These are phyloP conservation scores for Thalassoma bifasciatum DNA, from an alignment of 2,113 vertebrate species.

Conservation along the genomic window DNA sequence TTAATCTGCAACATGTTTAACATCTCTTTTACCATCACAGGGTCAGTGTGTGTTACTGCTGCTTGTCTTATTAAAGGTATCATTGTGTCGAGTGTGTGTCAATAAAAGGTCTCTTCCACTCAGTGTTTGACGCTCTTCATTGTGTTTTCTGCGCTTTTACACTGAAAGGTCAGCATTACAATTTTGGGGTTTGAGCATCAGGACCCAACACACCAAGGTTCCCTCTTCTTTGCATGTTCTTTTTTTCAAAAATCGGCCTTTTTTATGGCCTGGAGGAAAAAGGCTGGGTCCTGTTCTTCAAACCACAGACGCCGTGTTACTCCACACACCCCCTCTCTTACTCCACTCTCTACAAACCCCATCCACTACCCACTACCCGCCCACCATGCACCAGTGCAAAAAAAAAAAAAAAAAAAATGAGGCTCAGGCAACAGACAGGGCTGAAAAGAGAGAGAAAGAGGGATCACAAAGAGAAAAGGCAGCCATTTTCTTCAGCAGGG, in stretches of 20 bases:
- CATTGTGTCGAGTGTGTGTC: slow-evolving; percentile 46
- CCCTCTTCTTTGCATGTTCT: slow-evolving; percentile 50
- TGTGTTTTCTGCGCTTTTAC: slow-evolving; percentile 23
- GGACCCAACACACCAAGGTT: slow-evolving; percentile 49
- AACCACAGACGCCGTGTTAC: slow-evolving; percentile 59
- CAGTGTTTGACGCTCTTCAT: slow-evolving; percentile 20
- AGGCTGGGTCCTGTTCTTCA: slow-evolving; percentile 73
- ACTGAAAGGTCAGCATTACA: background rate
- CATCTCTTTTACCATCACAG: slow-evolving; percentile 66
- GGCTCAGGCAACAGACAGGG: slow-evolving; percentile 44
- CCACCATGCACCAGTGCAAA: background rate
- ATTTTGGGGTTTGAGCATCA: slow-evolving; percentile 62
- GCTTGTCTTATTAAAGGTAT: slow-evolving; percentile 55
- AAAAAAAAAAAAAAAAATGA: slow-evolving; percentile 11
- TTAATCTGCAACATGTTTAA: slow-evolving; percentile 62
- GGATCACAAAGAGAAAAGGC: slow-evolving; percentile 49
- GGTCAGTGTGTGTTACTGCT: slow-evolving; percentile 34
- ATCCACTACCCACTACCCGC: background rate
- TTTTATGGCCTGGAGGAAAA: slow-evolving; percentile 45
- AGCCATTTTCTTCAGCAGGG: slow-evolving; percentile 69
- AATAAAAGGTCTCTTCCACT: slow-evolving; percentile 26
- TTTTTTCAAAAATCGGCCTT: background rate
- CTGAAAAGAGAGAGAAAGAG: slow-evolving; percentile 35
- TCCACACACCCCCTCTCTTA: slow-evolving; percentile 43
- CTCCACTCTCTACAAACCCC: background rate